phyloP scores from a whole-genome alignment of 2,113 vertebrate genomes.

The Suncus etruscus region DNA sequence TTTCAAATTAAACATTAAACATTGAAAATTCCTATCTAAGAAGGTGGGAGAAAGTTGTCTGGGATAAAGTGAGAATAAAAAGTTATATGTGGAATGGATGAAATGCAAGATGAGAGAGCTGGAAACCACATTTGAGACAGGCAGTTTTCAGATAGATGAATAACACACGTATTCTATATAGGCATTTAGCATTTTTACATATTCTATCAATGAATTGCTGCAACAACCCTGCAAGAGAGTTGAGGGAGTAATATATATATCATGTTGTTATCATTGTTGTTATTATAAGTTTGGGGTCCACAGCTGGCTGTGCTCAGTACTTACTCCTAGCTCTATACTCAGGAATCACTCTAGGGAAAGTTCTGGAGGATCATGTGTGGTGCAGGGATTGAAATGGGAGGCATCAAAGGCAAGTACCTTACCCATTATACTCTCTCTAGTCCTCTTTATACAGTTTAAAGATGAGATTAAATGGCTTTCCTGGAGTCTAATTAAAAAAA shows the following conservation, averaged over 20 bases:
- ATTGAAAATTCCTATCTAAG: neutral
- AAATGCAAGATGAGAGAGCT: constrained; percentile 18
- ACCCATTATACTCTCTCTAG: too few species aligned
- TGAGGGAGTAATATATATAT: constrained; percentile 18
- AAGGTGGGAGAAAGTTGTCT: constrained; percentile 23
- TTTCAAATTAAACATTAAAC: neutral
- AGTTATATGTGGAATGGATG: constrained; percentile 25
- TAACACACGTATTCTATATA: neutral
- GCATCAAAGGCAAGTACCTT: too few species aligned
- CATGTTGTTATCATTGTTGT: neutral
- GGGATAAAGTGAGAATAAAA: constrained; percentile 2
- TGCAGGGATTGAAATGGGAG: too few species aligned
- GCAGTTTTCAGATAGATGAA: constrained; percentile 1
- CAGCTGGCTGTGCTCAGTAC: too few species aligned
- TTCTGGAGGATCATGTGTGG: too few species aligned
- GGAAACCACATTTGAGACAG: constrained; percentile 33
- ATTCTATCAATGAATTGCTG: constrained; percentile 27
- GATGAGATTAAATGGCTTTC: constrained; percentile 12
- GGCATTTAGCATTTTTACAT: neutral
- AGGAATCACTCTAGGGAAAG: too few species aligned
- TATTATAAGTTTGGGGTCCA: too few species aligned
- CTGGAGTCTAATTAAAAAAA: constrained; percentile 23
- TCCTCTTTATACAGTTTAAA: too few species aligned
- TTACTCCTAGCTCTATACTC: too few species aligned
- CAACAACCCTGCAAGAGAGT: neutral